Conservation (phyloP, 2,113 vertebrate genomes). For the Rhynchomys soricoides region DNA sequence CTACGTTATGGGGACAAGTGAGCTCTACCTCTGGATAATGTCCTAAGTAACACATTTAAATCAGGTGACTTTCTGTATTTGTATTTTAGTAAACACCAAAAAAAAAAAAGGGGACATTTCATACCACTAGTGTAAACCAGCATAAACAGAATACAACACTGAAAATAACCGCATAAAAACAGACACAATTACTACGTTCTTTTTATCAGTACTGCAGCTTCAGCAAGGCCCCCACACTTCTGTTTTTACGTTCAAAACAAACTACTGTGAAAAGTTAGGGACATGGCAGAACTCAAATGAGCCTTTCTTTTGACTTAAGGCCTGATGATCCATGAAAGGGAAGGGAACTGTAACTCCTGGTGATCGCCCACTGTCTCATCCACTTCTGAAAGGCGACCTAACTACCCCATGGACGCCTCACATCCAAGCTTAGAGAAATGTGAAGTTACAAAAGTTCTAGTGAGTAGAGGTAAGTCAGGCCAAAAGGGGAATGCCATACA, state of each 20-base stretch:
- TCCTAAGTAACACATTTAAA: not conserved
- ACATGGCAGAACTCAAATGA: not conserved
- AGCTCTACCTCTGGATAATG: not conserved
- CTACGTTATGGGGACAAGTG: too few species aligned
- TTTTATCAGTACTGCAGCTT: not conserved
- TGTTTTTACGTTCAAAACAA: not conserved
- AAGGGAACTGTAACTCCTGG: not conserved
- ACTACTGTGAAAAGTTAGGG: not conserved
- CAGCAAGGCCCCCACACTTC: not conserved
- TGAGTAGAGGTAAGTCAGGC: not conserved
- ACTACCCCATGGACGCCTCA: not conserved
- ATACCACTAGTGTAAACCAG: not conserved
- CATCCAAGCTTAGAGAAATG: not conserved
- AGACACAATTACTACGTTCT: not conserved
- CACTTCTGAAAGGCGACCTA: not conserved
- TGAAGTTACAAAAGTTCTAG: not conserved
- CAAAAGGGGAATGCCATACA: not conserved
- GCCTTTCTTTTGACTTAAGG: not conserved
- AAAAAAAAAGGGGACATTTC: not conserved
- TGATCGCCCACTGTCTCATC: not conserved
- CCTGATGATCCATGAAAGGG: not conserved
- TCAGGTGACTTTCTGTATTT: not conserved
- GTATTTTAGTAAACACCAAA: not conserved
- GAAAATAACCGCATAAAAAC: slow-evolving; percentile 35
- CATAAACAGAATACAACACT: not conserved